phyloP scores from a whole-genome alignment of 2,113 vertebrate species.

The Macroglossus sobrinus region DNA sequence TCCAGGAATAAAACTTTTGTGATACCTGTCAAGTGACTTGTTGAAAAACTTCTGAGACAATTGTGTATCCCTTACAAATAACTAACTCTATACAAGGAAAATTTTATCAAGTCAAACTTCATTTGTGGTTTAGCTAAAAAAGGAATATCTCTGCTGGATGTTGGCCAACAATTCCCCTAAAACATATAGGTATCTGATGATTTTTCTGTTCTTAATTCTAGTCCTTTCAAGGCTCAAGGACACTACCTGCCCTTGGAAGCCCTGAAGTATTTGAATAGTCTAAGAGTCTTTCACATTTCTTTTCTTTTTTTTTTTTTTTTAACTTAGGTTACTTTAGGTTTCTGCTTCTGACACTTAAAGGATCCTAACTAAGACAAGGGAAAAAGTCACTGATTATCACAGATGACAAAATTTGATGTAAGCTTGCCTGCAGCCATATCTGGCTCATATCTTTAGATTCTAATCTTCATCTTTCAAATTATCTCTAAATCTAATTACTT shows the following conservation, averaged over 20 bases:
- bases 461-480: not conserved
- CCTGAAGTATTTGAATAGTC: not conserved
- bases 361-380: not conserved
- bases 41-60: not conserved
- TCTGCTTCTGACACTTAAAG: not conserved
- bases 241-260: too few relatives aligned
- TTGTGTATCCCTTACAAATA: too few relatives aligned
- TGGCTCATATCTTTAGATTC: not conserved
- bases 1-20: not conserved
- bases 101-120: too few relatives aligned
- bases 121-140: not conserved
- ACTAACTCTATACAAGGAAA: not conserved
- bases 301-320: not conserved
- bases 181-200: not conserved
- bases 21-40: not conserved
- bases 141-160: not conserved
- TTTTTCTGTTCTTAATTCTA: not conserved
- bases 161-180: not conserved
- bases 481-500: not conserved
- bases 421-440: not conserved
- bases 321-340: not conserved
- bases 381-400: not conserved
- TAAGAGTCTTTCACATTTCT: not conserved
- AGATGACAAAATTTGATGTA: not conserved
- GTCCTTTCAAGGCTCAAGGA: not conserved